Evolutionary conservation across 1,140 invertebrate genomes (phyloP), one percentile per base, ranked within the genome.

Genomic region (Oscheius sp.): DNA sequence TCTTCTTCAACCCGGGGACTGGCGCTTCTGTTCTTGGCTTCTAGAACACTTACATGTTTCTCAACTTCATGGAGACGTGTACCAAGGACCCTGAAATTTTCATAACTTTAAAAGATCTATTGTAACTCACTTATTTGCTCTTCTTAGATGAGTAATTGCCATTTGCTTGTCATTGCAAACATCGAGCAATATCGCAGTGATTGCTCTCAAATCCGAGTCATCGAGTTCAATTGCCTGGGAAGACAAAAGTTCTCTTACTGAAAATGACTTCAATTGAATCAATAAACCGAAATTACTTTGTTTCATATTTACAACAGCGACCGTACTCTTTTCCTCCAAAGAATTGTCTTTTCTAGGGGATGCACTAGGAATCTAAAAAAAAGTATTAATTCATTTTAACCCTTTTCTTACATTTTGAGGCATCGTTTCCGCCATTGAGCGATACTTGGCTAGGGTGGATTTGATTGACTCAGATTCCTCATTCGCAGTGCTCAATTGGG

Each of bases 121-220:
- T 18, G 29, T 3, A 32, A 49, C 55, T 62, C 4, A 74, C 72
- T 74, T 74, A 46, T 74, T 74, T 32, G 72, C 65, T 61, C 65
- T 55, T 52, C 72, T 46, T 3, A 49, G 65, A 55, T 74, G 72
- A 26, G 72, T 59, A 28, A 74, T 45, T 32, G 72, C 72, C 52
- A 68, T 74, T 61, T 74, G 72, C 52, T 74, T 74, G 42, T 74
- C 72, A 38, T 74, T 74, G 23, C 72, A 74, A 49, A 74, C 68
- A 32, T 74, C 72, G 34, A 74, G 65, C 64, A 74, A 32, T 68
- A 74, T 74, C 0, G 72, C 63, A 23, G 72, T 67, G 20, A 74
- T 74, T 35, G 72, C 72, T 46, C 64, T 28, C 31, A 61, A 55
- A 26, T 74, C 72, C n/a, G 38, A 61, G 35, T 74, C 72, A 45